Conservation (phyloP, 2,113 vertebrate species). For the Silurus glanis region DNA sequence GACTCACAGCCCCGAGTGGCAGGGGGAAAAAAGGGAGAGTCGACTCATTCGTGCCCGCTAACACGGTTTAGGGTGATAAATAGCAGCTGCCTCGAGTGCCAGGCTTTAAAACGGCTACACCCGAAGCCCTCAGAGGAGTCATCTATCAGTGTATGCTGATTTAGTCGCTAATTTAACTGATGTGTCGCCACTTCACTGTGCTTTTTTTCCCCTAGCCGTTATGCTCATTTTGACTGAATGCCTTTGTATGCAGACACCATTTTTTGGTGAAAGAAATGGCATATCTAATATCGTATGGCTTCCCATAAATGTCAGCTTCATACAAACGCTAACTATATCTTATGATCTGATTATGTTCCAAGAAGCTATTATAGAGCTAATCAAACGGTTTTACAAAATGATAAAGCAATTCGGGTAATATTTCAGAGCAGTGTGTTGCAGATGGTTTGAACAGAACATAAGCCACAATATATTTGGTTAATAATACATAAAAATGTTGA, state of each 20-base stretch:
- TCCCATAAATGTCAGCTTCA: background rate
- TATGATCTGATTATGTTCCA: slow-evolving; percentile 32
- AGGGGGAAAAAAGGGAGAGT: background rate
- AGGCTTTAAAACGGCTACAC: slow-evolving; percentile 41
- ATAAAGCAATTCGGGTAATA: background rate
- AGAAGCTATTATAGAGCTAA: background rate
- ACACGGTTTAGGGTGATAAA: slow-evolving; percentile 56
- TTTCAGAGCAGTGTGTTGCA: slow-evolving; percentile 9
- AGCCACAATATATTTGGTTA: background rate
- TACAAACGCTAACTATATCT: slow-evolving; percentile 1
- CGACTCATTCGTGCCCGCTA: slow-evolving; percentile 32
- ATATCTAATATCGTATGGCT: slow-evolving; percentile 12
- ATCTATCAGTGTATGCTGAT: slow-evolving; percentile 48
- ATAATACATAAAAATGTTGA: background rate
- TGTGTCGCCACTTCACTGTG: slow-evolving; percentile 41
- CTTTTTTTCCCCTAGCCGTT: background rate
- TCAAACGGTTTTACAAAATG: slow-evolving; percentile 24
- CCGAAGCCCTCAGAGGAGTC: slow-evolving; percentile 14
- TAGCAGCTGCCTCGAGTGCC: slow-evolving; percentile 26
- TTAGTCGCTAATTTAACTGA: slow-evolving; percentile 48
- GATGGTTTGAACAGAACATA: background rate
- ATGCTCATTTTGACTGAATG: slow-evolving; percentile 36
- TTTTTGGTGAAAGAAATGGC: background rate
- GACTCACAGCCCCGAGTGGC: slow-evolving; percentile 40
- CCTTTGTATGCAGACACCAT: slow-evolving; percentile 24